phyloP scores from a whole-genome alignment of 2,888 invertebrate species.

The Ophion slaviceki region DNA sequence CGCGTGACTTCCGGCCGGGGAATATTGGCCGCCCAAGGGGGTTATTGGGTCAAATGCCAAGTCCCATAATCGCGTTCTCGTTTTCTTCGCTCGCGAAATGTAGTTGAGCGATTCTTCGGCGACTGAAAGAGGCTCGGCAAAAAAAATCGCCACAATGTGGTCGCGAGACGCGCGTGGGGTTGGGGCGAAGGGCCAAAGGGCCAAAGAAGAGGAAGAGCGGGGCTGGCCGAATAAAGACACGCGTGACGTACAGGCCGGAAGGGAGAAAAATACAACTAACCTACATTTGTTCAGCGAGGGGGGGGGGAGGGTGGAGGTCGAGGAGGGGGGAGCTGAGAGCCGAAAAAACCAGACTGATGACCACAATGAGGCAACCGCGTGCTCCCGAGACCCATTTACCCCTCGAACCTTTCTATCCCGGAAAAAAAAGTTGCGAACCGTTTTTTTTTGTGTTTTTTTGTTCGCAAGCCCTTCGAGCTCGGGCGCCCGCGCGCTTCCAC shows the following conservation, averaged over 20 bases:
- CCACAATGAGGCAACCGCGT: slow-evolving; percentile 58
- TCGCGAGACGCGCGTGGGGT: slow-evolving; percentile 47
- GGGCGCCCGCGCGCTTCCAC: slow-evolving; percentile 61
- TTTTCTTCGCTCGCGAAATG: slow-evolving; percentile 59
- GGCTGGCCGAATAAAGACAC: slow-evolving; percentile 43
- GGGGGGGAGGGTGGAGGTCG: not conserved
- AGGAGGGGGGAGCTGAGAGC: slow-evolving; percentile 10
- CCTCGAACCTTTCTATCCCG: not conserved
- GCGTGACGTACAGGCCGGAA: slow-evolving; percentile 13
- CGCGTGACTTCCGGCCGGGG: slow-evolving; percentile 34
- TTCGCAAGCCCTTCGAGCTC: slow-evolving; percentile 67
- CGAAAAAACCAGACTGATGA: slow-evolving; percentile 62
- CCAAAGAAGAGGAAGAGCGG: slow-evolving; percentile 30
- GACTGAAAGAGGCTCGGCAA: slow-evolving; percentile 48
- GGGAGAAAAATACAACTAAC: slow-evolving; percentile 52
- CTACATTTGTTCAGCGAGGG: not conserved
- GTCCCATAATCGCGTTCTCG: slow-evolving; percentile 60
- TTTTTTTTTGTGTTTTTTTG: slow-evolving; percentile 64
- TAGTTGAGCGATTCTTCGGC: slow-evolving; percentile 55
- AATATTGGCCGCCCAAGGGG: slow-evolving; percentile 57
- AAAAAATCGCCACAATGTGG: slow-evolving; percentile 23
- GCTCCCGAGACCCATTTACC: slow-evolving; percentile 59
- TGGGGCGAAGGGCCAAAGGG: not conserved
- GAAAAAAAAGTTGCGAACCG: slow-evolving; percentile 60
- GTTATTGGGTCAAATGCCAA: slow-evolving; percentile 62